Percentiles rank a stretch among this genome's conserved stretches.
These are phyloP conservation scores for Bovichtus variegatus DNA, from an alignment of 2,797 vertebrate genomes.

Conservation along the genomic window DNA sequence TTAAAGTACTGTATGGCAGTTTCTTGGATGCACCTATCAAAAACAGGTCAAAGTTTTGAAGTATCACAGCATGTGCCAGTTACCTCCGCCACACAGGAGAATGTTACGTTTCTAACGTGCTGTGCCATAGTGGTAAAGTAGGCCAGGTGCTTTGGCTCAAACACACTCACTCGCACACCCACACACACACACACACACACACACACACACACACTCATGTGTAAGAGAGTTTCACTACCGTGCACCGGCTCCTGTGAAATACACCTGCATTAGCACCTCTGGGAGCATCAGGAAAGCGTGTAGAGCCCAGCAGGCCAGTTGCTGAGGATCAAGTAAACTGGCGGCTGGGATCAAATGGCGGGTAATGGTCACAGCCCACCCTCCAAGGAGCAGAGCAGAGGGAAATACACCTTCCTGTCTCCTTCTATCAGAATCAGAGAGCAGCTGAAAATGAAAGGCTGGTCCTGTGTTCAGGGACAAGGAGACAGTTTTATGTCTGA, in stretches of 20 bases:
- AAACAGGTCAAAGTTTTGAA: slow-evolving; percentile 65
- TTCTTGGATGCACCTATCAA: slow-evolving; percentile 24
- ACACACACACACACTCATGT: slow-evolving; percentile 23
- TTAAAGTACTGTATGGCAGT: background rate
- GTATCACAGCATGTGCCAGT: slow-evolving; percentile 61
- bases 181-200: slow-evolving; percentile 47
- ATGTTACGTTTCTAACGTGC: slow-evolving; percentile 25
- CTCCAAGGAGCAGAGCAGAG: slow-evolving; percentile 38
- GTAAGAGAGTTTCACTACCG: slow-evolving; percentile 31
- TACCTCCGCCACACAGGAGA: slow-evolving; percentile 51
- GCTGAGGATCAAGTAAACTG: slow-evolving; percentile 62
- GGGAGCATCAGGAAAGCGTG: slow-evolving; percentile 15
- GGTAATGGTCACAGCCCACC: slow-evolving; percentile 56
- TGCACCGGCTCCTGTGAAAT: slow-evolving; percentile 63
- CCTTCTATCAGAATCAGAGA: slow-evolving; percentile 52
- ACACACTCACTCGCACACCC: slow-evolving; percentile 44
- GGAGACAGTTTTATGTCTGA: slow-evolving; percentile 67
- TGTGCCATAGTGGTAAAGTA: slow-evolving; percentile 56
- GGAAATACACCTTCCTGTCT: slow-evolving; percentile 43
- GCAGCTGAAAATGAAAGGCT: slow-evolving; percentile 56
- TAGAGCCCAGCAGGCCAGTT: slow-evolving; percentile 19
- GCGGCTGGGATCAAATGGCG: slow-evolving; percentile 67
- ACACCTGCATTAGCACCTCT: slow-evolving; percentile 79
- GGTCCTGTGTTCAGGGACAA: slow-evolving; percentile 61
- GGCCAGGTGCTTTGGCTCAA: slow-evolving; percentile 63